A percentile compares a stretch with the other conserved stretches of the same genome.
Conservation (phyloP, 2,888 invertebrate genomes). For the Hylaea fasciaria region DNA sequence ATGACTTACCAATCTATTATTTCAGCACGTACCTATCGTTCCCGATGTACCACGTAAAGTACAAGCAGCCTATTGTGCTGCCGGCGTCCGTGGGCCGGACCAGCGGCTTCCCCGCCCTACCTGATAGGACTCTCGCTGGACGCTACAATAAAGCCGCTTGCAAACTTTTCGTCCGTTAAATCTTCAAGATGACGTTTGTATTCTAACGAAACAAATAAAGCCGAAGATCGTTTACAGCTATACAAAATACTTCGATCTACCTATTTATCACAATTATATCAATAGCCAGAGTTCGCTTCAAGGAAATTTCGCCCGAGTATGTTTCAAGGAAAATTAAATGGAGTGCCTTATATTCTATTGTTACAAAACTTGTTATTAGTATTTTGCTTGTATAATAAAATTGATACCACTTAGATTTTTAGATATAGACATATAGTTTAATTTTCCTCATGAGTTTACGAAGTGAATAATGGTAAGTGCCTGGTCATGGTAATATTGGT, state of each 20-base stretch:
- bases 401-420: too few species aligned
- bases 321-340: too few species aligned
- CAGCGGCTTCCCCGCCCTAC: conserved; percentile 79
- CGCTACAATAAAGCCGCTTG: conserved; percentile 83
- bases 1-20: conserved; percentile 1
- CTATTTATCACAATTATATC: too few species aligned
- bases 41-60: conserved; percentile 84
- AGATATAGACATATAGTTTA: neutral
- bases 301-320: too few species aligned
- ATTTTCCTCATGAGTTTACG: neutral
- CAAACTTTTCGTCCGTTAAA: conserved; percentile 66
- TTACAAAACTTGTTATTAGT: too few species aligned
- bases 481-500: too few species aligned
- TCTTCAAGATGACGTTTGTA: neutral
- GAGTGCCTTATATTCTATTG: too few species aligned
- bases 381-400: too few species aligned
- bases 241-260: too few species aligned
- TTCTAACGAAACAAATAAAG: too few species aligned
- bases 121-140: conserved; percentile 83
- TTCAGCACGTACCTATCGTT: conserved; percentile 82
- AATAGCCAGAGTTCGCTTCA: too few species aligned
- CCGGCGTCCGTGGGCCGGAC: conserved; percentile 81
- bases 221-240: too few species aligned
- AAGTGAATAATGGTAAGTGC: neutral
- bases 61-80: conserved; percentile 85